Percentiles rank a stretch among this genome's conserved stretches.
Conservation (phyloP, 2,113 vertebrate species). For the Anguilla rostrata region DNA sequence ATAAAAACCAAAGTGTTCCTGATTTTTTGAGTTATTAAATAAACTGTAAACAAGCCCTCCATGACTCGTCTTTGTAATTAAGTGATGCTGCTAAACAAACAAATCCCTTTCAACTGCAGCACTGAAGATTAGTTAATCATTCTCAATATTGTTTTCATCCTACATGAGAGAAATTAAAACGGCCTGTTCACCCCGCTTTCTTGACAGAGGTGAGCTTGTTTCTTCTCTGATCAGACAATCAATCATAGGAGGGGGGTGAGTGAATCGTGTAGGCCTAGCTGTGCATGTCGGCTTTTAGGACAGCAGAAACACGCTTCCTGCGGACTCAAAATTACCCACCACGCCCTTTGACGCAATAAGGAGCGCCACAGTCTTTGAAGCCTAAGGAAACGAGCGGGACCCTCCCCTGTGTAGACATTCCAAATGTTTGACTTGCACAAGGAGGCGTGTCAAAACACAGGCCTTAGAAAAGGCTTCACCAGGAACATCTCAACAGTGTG, state of each 20-base stretch:
- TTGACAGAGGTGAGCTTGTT: constrained; percentile 15
- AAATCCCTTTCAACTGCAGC: not conserved
- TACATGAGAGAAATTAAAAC: not conserved
- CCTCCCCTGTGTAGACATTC: not conserved
- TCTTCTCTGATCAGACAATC: constrained; percentile 59
- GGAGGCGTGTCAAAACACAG: not conserved
- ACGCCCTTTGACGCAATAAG: constrained; percentile 28
- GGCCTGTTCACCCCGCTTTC: constrained; percentile 5
- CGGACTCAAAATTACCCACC: constrained; percentile 39
- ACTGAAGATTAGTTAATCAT: not conserved
- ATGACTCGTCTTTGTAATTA: not conserved
- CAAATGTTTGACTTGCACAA: not conserved
- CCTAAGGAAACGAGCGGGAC: constrained; percentile 11
- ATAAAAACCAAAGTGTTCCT: not conserved
- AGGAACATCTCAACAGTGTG: no score
- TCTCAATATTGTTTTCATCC: not conserved
- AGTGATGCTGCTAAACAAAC: not conserved
- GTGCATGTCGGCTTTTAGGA: constrained; percentile 52
- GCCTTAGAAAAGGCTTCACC: not conserved
- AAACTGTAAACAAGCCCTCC: constrained; percentile 1
- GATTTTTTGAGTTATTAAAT: not conserved
- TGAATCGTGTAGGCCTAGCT: constrained; percentile 60
- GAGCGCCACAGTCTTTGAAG: constrained; percentile 30
- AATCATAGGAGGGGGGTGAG: constrained; percentile 54
- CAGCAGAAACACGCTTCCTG: constrained; percentile 38